Percentiles rank a stretch among this genome's conserved stretches.
phyloP scores from a whole-genome alignment of 1,140 invertebrate genomes.

The Plectrocnemia conspersa region DNA sequence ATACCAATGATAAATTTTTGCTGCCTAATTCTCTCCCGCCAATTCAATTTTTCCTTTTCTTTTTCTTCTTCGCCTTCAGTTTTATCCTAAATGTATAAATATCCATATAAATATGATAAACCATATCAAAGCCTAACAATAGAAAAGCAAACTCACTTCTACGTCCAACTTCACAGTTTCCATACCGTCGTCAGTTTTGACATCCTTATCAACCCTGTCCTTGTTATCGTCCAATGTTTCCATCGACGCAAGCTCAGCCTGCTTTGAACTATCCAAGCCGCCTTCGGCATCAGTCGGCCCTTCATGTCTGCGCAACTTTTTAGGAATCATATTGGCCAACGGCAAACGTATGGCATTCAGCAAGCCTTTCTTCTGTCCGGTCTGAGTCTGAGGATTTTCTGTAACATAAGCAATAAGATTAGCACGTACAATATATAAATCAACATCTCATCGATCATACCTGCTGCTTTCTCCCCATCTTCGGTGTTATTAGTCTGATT shows the following conservation, averaged over 20 bases:
- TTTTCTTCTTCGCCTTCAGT: slow-evolving; percentile 44
- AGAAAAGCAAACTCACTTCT: slow-evolving; percentile 41
- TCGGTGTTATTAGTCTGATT: slow-evolving; percentile 14
- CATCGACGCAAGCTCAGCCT: slow-evolving; percentile 69
- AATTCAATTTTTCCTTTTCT: slow-evolving; percentile 38
- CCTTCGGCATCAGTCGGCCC: slow-evolving; percentile 45
- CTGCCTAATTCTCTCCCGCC: slow-evolving; percentile 48
- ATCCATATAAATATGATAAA: slow-evolving; percentile 14
- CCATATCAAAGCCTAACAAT: background rate
- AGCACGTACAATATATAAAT: background rate
- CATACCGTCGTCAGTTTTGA: slow-evolving; percentile 59
- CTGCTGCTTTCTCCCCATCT: slow-evolving; percentile 25
- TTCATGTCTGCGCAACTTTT: slow-evolving; percentile 40
- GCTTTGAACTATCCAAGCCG: slow-evolving; percentile 45
- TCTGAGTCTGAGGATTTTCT: background rate
- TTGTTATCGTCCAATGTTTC: slow-evolving; percentile 68
- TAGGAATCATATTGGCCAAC: slow-evolving; percentile 59
- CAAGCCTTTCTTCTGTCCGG: slow-evolving; percentile 46
- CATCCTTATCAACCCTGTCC: slow-evolving; percentile 47
- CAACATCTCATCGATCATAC: slow-evolving; percentile 13
- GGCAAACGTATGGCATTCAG: slow-evolving; percentile 61
- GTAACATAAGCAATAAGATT: background rate
- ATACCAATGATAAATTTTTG: slow-evolving; percentile 49
- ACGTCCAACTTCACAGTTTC: slow-evolving; percentile 62
- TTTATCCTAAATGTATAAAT: slow-evolving; percentile 38